Conservation (phyloP, 2,888 invertebrate species). For the Orthosia cruda region DNA sequence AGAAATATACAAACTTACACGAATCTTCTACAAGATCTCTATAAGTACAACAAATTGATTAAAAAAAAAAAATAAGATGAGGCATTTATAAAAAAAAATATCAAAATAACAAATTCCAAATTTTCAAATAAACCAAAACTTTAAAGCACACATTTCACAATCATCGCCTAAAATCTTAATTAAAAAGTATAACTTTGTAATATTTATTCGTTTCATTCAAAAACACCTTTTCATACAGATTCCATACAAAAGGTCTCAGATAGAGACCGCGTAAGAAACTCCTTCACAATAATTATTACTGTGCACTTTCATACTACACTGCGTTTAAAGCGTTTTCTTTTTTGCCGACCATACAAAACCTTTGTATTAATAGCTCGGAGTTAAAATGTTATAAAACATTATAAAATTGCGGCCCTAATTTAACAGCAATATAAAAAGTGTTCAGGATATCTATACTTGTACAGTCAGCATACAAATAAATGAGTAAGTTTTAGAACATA, state of each 20-base stretch:
- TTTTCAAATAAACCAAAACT: slow-evolving; percentile 18
- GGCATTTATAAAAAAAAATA: slow-evolving; percentile 38
- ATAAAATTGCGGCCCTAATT: slow-evolving; percentile 37
- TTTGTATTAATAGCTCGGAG: slow-evolving; percentile 6
- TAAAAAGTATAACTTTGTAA: slow-evolving; percentile 25
- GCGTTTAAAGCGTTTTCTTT: slow-evolving; percentile 35
- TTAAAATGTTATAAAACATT: slow-evolving; percentile 54
- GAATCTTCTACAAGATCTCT: slow-evolving; percentile 14
- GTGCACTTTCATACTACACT: slow-evolving; percentile 51
- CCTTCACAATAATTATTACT: slow-evolving; percentile 1
- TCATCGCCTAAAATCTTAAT: slow-evolving; percentile 38
- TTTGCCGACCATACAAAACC: slow-evolving; percentile 15
- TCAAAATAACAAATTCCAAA: slow-evolving; percentile 6
- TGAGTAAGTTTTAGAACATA: too few species aligned
- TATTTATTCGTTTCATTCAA: slow-evolving; percentile 41
- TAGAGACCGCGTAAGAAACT: slow-evolving; percentile 35
- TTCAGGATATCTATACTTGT: not conserved
- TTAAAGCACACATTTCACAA: slow-evolving; percentile 34
- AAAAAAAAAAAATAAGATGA: slow-evolving; percentile 3
- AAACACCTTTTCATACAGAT: slow-evolving; percentile 29
- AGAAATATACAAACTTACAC: slow-evolving; percentile 38
- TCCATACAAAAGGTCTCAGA: slow-evolving; percentile 45
- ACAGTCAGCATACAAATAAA: slow-evolving; percentile 20
- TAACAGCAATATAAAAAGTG: slow-evolving; percentile 42
- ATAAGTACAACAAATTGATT: slow-evolving; percentile 13